Evolutionary conservation across 2,797 vertebrate species (phyloP), one percentile per base, ranked within the genome.

Genomic region (Knipowitschia caucasica): DNA sequence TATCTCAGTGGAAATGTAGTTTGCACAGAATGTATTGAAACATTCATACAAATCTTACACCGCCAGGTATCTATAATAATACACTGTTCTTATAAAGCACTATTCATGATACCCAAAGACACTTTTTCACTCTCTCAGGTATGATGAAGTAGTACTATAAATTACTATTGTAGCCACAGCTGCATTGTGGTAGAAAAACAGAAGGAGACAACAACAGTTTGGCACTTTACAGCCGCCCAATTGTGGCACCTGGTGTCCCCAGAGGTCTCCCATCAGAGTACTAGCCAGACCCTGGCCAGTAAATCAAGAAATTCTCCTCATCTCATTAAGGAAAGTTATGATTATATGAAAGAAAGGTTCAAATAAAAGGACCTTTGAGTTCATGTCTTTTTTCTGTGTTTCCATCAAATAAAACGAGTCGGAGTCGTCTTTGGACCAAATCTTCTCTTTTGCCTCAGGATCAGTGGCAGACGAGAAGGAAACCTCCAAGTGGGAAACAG

Each of bases 1-100:
- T 52, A 87, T 72, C 44, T 35, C 71, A 80, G 83, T 81, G 82
- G 69, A 73, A 78, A 83, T 78, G 78, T 81, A 80, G 83, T 83
- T 82, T 71, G 76, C 76, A 77, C 64, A 78, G 75, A 55, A 35
- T 20, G 46, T 9, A 1, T 56, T 88, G 44, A 88, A 90, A 89
- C 77, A 91, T 90, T 89, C 47, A 90, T 71, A 70, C 53, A 50
- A 46, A 53, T 58, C 73, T 46, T 53, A 56, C 61, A 55, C 30
- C n/a, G n/a, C n/a, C n/a, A n/a, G n/a, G n/a, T n/a, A n/a, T n/a
- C n/a, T n/a, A n/a, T n/a, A n/a, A n/a, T n/a, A n/a, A n/a, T n/a
- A n/a, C n/a, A n/a, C n/a, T n/a, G n/a, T n/a, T n/a, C n/a, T n/a
- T n/a, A n/a, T n/a, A n/a, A n/a, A n/a, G n/a, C n/a, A n/a, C n/a